Conservation (phyloP, 1,140 invertebrate genomes). For the Zaprionus lachaisei region DNA sequence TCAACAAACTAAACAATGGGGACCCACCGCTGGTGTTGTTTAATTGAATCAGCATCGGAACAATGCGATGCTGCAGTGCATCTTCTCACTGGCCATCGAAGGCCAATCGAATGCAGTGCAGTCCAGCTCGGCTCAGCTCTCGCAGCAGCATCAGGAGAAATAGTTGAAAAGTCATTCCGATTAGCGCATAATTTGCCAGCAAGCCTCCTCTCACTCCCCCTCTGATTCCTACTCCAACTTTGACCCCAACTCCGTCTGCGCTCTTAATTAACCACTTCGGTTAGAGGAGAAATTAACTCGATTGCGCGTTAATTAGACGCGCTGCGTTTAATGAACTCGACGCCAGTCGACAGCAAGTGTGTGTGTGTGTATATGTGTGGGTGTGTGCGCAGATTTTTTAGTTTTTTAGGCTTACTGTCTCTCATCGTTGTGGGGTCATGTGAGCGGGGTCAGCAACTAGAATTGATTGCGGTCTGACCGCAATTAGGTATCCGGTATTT, state of each 20-base stretch:
- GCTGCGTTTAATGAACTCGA: constrained; percentile 75
- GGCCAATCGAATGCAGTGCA: constrained; percentile 39
- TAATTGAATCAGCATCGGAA: constrained; percentile 74
- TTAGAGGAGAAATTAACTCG: constrained; percentile 80
- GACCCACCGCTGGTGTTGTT: constrained; percentile 40
- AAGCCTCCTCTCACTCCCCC: constrained; percentile 18
- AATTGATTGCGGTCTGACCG: constrained; percentile 9
- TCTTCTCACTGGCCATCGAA: constrained; percentile 42
- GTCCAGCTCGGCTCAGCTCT: too few relatives aligned
- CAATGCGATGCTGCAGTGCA: constrained; percentile 1
- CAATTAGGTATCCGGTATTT: constrained; percentile 8
- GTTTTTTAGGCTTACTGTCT: constrained; percentile 31
- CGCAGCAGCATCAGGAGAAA: constrained; percentile 25
- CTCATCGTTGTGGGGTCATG: constrained; percentile 12
- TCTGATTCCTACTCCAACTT: not conserved
- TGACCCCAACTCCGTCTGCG: constrained; percentile 57
- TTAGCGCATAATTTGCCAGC: constrained; percentile 71
- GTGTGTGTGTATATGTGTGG: constrained; percentile 42
- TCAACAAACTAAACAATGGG: constrained; percentile 78
- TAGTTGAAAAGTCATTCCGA: constrained; percentile 52
- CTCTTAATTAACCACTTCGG: constrained; percentile 76
- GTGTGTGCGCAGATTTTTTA: constrained; percentile 61
- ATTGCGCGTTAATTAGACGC: constrained; percentile 77
- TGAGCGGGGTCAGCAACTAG: constrained; percentile 7
- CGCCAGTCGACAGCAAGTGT: constrained; percentile 10